These are phyloP conservation scores for Thalassarche chlororhynchos DNA, from an alignment of 2,113 vertebrate genomes.

Conservation along the genomic window DNA sequence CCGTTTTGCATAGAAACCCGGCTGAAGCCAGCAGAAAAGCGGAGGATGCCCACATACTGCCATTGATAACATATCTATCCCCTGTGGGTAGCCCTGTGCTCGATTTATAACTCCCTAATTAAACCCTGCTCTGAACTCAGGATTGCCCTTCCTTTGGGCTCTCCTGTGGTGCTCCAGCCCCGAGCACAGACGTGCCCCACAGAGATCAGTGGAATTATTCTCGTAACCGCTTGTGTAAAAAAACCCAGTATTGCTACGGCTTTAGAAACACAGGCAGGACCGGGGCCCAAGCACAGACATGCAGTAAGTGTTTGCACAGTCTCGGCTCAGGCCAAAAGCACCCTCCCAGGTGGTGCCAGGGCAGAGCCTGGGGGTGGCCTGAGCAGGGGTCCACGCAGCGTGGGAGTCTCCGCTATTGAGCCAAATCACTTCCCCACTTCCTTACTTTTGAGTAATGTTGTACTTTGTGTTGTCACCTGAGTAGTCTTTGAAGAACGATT, in stretches of 20 bases:
- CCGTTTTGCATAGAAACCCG: not conserved
- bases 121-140: not conserved
- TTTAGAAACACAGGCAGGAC: not conserved
- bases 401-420: not conserved
- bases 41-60: not conserved
- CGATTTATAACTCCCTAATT: not conserved
- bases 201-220: not conserved
- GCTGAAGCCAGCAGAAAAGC: not conserved
- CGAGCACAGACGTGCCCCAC: accelerated
- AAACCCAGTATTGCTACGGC: not conserved
- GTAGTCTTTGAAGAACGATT: not conserved
- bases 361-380: not conserved
- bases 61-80: not conserved
- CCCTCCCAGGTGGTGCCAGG: accelerated
- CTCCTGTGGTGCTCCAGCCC: not conserved
- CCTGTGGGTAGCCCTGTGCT: not conserved
- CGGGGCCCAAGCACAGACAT: accelerated
- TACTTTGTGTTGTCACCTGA: not conserved
- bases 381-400: accelerated
- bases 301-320: not conserved
- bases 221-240: not conserved
- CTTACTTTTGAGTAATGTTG: not conserved
- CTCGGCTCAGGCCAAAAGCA: not conserved
- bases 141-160: not conserved
- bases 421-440: not conserved